Percentiles rank a stretch among this genome's conserved stretches.
These are phyloP conservation scores for Limnephilus lunatus DNA, from an alignment of 2,888 invertebrate genomes.

Conservation along the genomic window DNA sequence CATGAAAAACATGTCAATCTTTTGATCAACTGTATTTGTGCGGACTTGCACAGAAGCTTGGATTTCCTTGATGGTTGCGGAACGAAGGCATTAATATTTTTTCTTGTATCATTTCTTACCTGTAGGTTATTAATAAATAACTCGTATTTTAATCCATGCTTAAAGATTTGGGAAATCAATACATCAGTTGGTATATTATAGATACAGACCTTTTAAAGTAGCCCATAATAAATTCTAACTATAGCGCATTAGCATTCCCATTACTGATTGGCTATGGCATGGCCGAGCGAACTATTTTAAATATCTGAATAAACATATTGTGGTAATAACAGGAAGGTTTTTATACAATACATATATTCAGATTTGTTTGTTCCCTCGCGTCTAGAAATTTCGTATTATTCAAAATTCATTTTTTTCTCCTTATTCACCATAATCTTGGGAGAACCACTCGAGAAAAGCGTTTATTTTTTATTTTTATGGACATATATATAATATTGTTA, in stretches of 20 bases:
- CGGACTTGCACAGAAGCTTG: too few species aligned
- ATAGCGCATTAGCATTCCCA: not conserved
- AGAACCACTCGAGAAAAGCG: not conserved
- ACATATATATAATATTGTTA: not conserved
- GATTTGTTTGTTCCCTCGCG: slow-evolving; percentile 31
- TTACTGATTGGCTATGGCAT: slow-evolving; percentile 30
- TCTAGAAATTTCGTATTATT: slow-evolving; percentile 42
- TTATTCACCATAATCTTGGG: slow-evolving; percentile 47
- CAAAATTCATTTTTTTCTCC: slow-evolving; percentile 43
- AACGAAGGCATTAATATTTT: not conserved
- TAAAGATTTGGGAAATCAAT: not conserved
- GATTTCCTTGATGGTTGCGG: not conserved
- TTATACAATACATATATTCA: not conserved
- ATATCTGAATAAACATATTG: slow-evolving; percentile 35
- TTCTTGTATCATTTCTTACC: not conserved
- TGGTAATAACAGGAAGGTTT: slow-evolving; percentile 1
- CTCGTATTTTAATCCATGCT: not conserved
- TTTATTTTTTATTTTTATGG: not conserved
- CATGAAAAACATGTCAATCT: too few species aligned
- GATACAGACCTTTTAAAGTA: not conserved
- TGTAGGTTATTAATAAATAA: not conserved
- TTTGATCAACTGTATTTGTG: too few species aligned
- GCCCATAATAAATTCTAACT: not conserved
- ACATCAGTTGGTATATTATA: not conserved
- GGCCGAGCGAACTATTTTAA: slow-evolving; percentile 30